These are phyloP conservation scores for Chondrilla cf. caribensis DNA, from an alignment of 37 sponge, comb jelly and placozoan genomes.

Conservation along the genomic window DNA sequence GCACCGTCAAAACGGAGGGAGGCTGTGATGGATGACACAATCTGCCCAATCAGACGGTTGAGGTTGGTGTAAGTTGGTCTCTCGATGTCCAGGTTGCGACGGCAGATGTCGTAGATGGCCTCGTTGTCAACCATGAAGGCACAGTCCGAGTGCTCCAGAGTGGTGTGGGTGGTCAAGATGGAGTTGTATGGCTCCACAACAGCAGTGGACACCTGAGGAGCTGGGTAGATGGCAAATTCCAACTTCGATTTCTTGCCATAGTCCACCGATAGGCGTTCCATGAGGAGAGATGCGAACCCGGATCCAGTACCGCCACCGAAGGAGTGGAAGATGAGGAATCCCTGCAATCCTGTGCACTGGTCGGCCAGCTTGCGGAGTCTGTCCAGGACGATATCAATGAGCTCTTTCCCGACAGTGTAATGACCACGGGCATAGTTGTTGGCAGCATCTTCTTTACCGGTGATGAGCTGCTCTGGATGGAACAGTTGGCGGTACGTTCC, in stretches of 20 bases:
- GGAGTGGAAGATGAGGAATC: slow-evolving; percentile 46
- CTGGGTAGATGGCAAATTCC: slow-evolving; percentile 41
- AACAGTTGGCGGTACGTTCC: slow-evolving; percentile 93
- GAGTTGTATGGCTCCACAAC: slow-evolving; percentile 52
- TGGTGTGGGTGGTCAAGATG: slow-evolving; percentile 46
- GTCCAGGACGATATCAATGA: slow-evolving; percentile 77
- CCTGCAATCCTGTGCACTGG: slow-evolving; percentile 38
- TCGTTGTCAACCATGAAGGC: slow-evolving; percentile 45
- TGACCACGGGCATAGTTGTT: slow-evolving; percentile 61
- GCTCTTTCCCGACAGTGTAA: slow-evolving; percentile 91
- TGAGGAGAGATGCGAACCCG: slow-evolving; percentile 37
- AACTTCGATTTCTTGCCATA: slow-evolving; percentile 41
- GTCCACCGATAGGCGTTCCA: slow-evolving; percentile 41
- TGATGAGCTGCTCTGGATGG: slow-evolving; percentile 88
- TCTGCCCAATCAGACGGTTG: slow-evolving; percentile 91
- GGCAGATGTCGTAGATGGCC: slow-evolving; percentile 48
- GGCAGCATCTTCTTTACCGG: slow-evolving; percentile 38
- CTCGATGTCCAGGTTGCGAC: slow-evolving; percentile 40
- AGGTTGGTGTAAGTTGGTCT: slow-evolving; percentile 94
- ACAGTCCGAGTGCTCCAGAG: slow-evolving; percentile 44
- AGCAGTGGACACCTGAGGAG: slow-evolving; percentile 36
- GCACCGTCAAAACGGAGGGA: slow-evolving; percentile 96
- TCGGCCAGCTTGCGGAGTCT: slow-evolving; percentile 77
- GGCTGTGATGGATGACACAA: slow-evolving; percentile 96
- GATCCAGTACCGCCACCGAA: slow-evolving; percentile 49